These are phyloP conservation scores for Edolisoma coerulescens DNA, from an alignment of 2,113 vertebrate genomes.

Conservation along the genomic window DNA sequence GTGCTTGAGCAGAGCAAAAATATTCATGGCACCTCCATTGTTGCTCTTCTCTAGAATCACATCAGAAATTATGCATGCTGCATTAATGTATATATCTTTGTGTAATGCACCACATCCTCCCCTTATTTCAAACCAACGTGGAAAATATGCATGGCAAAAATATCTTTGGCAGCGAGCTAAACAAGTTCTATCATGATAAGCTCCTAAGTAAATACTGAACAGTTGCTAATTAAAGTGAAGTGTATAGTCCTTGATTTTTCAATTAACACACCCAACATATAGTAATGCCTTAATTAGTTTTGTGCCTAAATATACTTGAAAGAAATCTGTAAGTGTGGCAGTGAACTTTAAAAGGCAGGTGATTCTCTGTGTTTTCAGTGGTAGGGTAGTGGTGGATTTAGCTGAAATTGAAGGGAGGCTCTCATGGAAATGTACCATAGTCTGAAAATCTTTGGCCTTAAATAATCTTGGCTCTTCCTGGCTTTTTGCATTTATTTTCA, in stretches of 20 bases:
- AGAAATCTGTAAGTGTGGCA: not conserved
- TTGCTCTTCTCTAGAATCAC: not conserved
- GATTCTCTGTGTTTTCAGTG: not conserved
- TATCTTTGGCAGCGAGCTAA: not conserved
- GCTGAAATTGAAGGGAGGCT: not conserved
- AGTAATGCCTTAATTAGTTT: conserved; percentile 21
- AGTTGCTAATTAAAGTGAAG: conserved; percentile 43
- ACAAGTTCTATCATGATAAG: not conserved
- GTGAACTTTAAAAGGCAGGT: not conserved
- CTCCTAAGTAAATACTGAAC: not conserved
- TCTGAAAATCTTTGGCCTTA: not conserved
- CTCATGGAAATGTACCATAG: not conserved
- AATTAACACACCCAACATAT: not conserved
- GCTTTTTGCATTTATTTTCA: not conserved
- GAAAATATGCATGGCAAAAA: not conserved
- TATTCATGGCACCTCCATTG: not conserved
- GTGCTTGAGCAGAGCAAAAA: not conserved
- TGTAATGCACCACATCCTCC: not conserved
- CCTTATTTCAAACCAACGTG: not conserved
- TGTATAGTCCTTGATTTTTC: not conserved
- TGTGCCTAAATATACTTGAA: conserved; percentile 14
- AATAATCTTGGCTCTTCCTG: not conserved
- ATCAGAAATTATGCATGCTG: not conserved
- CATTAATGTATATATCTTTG: not conserved
- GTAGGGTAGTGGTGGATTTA: not conserved